These are phyloP conservation scores for Apomyelois bistriatella DNA, from an alignment of 2,888 invertebrate species.

Conservation along the genomic window DNA sequence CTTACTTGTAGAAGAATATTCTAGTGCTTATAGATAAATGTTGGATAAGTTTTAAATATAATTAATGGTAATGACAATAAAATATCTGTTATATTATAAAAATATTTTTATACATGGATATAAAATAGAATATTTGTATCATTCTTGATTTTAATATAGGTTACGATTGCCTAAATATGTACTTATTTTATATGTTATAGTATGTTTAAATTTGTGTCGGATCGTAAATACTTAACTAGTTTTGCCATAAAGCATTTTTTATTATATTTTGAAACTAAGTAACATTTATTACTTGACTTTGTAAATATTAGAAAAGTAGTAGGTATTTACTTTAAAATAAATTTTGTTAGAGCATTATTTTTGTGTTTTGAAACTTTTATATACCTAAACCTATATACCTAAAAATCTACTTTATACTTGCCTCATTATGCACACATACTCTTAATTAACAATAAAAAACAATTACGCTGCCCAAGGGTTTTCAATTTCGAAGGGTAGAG, in stretches of 20 bases:
- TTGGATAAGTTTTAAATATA: background rate
- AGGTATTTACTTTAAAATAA: background rate
- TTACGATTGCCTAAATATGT: background rate
- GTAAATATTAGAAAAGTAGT: background rate
- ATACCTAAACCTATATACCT: no score
- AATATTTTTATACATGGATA: background rate
- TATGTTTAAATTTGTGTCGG: background rate
- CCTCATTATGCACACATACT: no score
- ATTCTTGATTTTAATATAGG: no score
- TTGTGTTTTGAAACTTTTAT: background rate
- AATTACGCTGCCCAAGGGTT: no score
- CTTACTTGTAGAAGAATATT: background rate
- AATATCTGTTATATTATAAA: background rate
- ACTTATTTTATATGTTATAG: background rate
- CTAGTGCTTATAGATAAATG: background rate
- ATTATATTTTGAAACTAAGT: background rate
- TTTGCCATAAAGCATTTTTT: constrained; percentile 7
- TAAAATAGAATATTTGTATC: no score
- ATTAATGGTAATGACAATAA: background rate
- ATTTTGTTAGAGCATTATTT: constrained; percentile 6
- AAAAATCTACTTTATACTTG: no score
- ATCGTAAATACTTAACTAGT: background rate
- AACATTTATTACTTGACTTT: background rate
- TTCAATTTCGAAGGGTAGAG: no score
- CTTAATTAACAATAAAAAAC: no score